Evolutionary conservation across 35 echinoderm and acorn worm species (phyloP).

Genomic region (Anneissia japonica): DNA sequence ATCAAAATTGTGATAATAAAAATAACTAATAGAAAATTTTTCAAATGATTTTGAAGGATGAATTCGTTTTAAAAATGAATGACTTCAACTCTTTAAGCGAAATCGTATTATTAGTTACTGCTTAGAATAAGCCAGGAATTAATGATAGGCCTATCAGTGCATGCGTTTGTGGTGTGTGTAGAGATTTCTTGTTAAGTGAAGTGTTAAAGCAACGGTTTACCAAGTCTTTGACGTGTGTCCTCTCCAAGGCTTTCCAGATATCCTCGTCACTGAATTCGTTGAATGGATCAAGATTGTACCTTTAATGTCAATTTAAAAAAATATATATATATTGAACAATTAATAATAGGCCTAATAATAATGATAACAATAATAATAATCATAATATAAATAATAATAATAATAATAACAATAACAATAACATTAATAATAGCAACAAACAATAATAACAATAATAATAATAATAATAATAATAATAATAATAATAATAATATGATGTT

Average conservation of each 20-base stretch:
- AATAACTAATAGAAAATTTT: not conserved
- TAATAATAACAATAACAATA: too few species aligned
- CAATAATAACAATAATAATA: too few species aligned
- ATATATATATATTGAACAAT: too few species aligned
- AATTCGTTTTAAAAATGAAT: not conserved
- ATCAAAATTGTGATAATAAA: not conserved
- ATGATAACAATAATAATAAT: too few species aligned
- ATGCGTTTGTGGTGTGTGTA: not conserved
- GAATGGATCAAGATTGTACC: slow-evolving; percentile 82
- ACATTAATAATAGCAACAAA: too few species aligned
- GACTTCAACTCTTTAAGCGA: not conserved
- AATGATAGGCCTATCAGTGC: not conserved
- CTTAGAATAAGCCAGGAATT: not conserved
- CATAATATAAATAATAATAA: too few species aligned
- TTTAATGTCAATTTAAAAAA: too few species aligned
- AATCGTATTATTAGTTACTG: not conserved
- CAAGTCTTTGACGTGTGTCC: slow-evolving; percentile 70
- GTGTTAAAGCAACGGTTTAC: slow-evolving; percentile 13
- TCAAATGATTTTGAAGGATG: not conserved
- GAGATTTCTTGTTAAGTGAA: not conserved
- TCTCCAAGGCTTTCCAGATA: slow-evolving; percentile 69
- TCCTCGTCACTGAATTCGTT: slow-evolving; percentile 53
- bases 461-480: too few species aligned
- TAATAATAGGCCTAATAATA: too few species aligned
- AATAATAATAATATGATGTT: too few species aligned